Evolutionary conservation across 30 jellyfish, hydroid and myxozoan genomes (phyloP).

Genomic region (Nemopilema nomurai): DNA sequence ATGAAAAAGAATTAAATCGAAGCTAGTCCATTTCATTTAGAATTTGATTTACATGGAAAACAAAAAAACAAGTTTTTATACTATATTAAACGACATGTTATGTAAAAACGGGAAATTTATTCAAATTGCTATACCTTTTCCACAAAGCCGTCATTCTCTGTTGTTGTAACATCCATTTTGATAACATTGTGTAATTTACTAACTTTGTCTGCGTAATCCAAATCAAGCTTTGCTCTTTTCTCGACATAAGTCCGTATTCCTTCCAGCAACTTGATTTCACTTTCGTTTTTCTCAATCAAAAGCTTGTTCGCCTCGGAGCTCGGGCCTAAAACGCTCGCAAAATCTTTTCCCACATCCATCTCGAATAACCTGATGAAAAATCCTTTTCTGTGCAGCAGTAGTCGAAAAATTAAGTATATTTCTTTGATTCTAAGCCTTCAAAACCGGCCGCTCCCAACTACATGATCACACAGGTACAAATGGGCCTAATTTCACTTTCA

Average conservation of each 20-base stretch:
- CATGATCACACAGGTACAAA: neutral
- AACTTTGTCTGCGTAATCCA: constrained; percentile 76
- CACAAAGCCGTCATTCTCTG: constrained; percentile 41
- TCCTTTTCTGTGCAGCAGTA: too few relatives aligned
- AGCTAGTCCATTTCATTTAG: too few relatives aligned
- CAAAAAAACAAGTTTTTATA: too few relatives aligned
- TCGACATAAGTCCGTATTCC: constrained; percentile 65
- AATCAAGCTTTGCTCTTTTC: constrained; percentile 64
- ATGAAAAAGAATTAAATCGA: too few relatives aligned
- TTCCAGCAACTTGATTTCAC: constrained; percentile 70
- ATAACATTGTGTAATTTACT: constrained; percentile 48
- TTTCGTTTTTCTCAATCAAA: constrained; percentile 32
- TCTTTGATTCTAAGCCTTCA: neutral
- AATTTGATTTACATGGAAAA: too few relatives aligned
- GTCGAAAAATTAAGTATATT: neutral
- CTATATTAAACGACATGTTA: too few relatives aligned
- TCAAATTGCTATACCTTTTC: too few relatives aligned
- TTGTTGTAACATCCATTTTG: constrained; percentile 10
- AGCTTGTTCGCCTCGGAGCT: constrained; percentile 26
- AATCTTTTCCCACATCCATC: neutral
- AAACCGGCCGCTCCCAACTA: neutral
- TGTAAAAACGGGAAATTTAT: too few relatives aligned
- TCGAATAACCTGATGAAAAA: too few relatives aligned
- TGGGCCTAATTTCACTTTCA: neutral
- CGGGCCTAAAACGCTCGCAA: constrained; percentile 33